Evolutionary conservation across 2,888 invertebrate species (phyloP), one percentile per base, ranked within the genome.

Genomic region (Synergus japonicus): DNA sequence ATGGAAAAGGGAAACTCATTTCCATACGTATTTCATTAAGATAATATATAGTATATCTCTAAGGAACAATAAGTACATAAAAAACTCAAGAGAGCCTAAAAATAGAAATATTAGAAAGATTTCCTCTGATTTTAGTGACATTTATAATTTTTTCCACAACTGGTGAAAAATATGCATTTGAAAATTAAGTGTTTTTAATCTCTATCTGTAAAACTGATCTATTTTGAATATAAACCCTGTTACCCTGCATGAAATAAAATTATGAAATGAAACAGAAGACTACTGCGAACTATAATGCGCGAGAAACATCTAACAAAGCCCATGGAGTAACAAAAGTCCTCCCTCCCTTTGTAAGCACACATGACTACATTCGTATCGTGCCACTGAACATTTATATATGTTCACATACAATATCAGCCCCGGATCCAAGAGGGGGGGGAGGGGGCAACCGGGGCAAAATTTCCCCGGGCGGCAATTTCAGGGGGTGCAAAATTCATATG

Each of bases 231-330:
- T 37, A 7, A 5, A 37, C 5, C 37, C 37, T 37, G 37, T 37
- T 37, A 37, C 37, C 4, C 37, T 37, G 37, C 37, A 37, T 37
- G 37, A 65, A 22, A 12, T 18, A 65, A 41, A 41, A 65, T 65
- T 29, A 65, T 29, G 29, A 12, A 43, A 29, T 69, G 29, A 29
- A 49, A 29, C 46, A 49, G 22, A 15, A 15, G 69, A 15, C 7
- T 12, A 69, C 49, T 9, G 69, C n/a, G 49, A 69, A 69, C 49
- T 69, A 2, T 29, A 69, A 69, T 69, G 67, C 15, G 18, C 58
- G 58, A 22, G 10, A 10, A 10, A 10, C 58, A 22, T 15, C 22
- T 49, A 46, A 29, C 22, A 46, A 22, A 49, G 49, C n/a, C 18
- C 66, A 44, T 66, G 44, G 66, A 18, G 18, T 43, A 66, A 66